Evolutionary conservation across 2,888 invertebrate species (phyloP), one percentile per base, ranked within the genome.

Genomic region (Spicauda simplicius): DNA sequence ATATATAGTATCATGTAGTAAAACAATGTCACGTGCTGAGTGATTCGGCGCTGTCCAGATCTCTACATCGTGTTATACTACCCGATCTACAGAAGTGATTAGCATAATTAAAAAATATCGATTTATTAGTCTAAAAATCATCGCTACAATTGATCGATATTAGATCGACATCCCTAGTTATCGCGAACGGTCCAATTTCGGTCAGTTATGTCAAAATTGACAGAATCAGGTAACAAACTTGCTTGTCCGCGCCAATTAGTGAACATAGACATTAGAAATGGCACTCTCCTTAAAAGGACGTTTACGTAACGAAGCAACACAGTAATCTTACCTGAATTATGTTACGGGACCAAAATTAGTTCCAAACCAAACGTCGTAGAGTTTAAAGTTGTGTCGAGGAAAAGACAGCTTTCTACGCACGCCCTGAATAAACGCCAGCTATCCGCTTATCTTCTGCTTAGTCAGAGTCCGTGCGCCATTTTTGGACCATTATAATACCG

Each of bases 401-500:
- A 62, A 58, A 59, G 65, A 58, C 58, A 48, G 68, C 74, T 74
- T 74, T 84, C 83, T 83, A 81, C 73, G 74, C 83, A 84, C 79
- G 83, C 73, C 77, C 81, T 81, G 85, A 85, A 85, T 86, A 79
- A 70, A 52, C 57, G 50, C n/a, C 70, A 68, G 72, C 75, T 76
- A 79, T 80, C 79, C 72, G 79, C 73, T 77, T 73, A 79, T 76
- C 76, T 75, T 71, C 70, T 54, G 48, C 56, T 52, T 20, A 41
- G 62, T 64, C 72, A 65, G 72, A 25, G 25, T 57, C 65, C 69
- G 62, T 62, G 61, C 52, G 52, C 77, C 81, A 73, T 78, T 77
- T 80, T 74, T 72, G 78, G 80, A 52, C 30, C 62, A 55, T 60
- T 61, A 37, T 45, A 59, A 59, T 65, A 54, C 59, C 25, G 37